A percentile compares a stretch with the other conserved stretches of the same genome.
These are phyloP conservation scores for Ctenopoma multispine DNA, from an alignment of 2,797 vertebrate species.

Conservation along the genomic window DNA sequence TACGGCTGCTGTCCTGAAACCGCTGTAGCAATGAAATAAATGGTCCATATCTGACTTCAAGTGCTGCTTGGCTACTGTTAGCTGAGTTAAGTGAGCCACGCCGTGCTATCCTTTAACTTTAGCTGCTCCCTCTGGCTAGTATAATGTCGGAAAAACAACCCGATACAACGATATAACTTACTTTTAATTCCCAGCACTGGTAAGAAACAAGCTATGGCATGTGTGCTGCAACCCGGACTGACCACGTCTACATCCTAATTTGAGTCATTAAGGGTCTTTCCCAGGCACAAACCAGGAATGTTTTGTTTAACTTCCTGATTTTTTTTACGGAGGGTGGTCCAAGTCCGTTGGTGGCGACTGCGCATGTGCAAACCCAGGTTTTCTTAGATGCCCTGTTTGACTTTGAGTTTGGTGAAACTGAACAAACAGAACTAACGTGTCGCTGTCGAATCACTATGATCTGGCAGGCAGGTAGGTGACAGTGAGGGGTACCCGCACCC, in stretches of 20 bases:
- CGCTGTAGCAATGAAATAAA: background rate
- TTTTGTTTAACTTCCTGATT: slow-evolving; percentile 84
- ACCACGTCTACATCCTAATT: slow-evolving; percentile 68
- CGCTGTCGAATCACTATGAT: background rate
- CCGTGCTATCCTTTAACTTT: slow-evolving; percentile 31
- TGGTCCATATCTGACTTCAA: background rate
- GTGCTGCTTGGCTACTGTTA: background rate
- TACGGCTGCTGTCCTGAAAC: background rate
- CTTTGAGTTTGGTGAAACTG: background rate
- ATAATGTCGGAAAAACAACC: slow-evolving; percentile 8
- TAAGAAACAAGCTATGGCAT: slow-evolving; percentile 50
- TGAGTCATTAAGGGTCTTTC: slow-evolving; percentile 44
- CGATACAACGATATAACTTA: slow-evolving; percentile 56
- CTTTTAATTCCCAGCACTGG: slow-evolving; percentile 55
- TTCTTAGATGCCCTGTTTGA: background rate
- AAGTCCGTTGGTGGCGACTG: slow-evolving; percentile 41
- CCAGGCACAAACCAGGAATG: slow-evolving; percentile 59
- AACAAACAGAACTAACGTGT: background rate
- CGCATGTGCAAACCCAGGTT: slow-evolving; percentile 48
- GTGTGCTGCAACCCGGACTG: slow-evolving; percentile 28
- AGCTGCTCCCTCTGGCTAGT: slow-evolving; percentile 9
- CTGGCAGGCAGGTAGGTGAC: background rate
- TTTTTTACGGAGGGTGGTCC: slow-evolving; percentile 64
- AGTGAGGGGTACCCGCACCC: slow-evolving; percentile 4
- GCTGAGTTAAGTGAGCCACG: slow-evolving; percentile 47